A percentile compares a stretch with the other conserved stretches of the same genome.
Conservation (phyloP, 2,888 invertebrate species). For the Cylindroiulus punctatus region DNA sequence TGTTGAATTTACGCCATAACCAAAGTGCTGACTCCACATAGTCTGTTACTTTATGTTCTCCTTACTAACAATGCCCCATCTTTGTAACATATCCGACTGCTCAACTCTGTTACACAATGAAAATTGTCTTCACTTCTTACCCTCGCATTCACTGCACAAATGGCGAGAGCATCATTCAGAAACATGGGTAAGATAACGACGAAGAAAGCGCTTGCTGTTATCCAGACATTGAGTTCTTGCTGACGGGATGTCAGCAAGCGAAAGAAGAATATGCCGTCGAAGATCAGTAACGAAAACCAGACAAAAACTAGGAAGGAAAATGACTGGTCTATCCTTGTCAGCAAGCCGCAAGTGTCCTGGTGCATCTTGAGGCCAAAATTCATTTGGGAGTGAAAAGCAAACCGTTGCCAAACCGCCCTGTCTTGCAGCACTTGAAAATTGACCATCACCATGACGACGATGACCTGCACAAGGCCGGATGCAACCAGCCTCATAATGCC, state of each 20-base stretch:
- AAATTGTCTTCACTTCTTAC: not conserved
- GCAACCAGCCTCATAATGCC: not conserved
- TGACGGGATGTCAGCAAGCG: not conserved
- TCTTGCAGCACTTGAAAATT: not conserved
- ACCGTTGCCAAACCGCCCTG: not conserved
- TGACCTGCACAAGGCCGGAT: not conserved
- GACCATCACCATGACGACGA: not conserved
- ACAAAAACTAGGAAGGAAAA: not conserved
- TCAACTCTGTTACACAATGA: too few species aligned
- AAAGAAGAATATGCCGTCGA: not conserved
- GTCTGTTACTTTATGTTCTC: too few species aligned
- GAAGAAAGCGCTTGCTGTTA: not conserved
- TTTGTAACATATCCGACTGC: too few species aligned
- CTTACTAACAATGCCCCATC: too few species aligned
- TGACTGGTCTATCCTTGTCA: not conserved
- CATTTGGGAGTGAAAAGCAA: not conserved
- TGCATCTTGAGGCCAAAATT: not conserved
- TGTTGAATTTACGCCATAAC: too few species aligned
- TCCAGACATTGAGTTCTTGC: not conserved
- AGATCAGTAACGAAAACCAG: not conserved
- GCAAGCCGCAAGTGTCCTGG: not conserved
- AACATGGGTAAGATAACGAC: not conserved
- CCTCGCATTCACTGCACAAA: not conserved
- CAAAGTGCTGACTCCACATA: too few species aligned
- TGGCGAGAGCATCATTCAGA: not conserved